Percentiles rank a stretch among this genome's conserved stretches.
These are phyloP conservation scores for Nibea albiflora DNA, from an alignment of 2,113 vertebrate species.

Conservation along the genomic window DNA sequence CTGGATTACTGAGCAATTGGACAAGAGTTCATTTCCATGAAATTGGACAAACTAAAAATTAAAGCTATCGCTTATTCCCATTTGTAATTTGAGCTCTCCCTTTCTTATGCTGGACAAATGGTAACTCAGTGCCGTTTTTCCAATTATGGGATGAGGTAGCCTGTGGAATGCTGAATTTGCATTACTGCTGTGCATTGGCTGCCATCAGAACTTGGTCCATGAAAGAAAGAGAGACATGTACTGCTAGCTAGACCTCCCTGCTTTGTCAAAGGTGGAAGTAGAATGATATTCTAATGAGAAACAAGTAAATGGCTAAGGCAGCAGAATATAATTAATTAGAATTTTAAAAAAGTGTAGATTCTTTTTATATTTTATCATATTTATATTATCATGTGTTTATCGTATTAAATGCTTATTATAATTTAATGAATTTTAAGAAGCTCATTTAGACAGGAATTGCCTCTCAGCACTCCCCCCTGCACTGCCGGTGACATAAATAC, in stretches of 20 bases:
- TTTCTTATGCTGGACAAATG: background rate
- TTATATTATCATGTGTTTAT: no score
- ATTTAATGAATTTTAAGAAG: no score
- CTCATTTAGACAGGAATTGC: no score
- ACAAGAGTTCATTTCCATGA: background rate
- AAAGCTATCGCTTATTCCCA: background rate
- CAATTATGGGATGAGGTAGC: background rate
- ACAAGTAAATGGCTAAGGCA: no score
- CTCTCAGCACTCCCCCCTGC: no score
- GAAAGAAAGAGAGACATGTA: background rate
- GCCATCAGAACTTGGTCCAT: background rate
- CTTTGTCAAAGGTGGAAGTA: background rate
- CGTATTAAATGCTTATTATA: no score
- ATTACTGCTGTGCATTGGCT: no score
- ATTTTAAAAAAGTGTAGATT: no score
- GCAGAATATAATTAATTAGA: no score
- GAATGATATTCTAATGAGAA: background rate
- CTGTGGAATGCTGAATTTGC: background rate
- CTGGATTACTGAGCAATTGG: no score
- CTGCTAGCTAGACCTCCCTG: background rate
- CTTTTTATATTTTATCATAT: no score
- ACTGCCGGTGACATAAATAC: background rate
- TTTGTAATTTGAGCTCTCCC: background rate
- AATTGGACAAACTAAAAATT: background rate
- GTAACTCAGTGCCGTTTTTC: no score